phyloP scores from a whole-genome alignment of 1,140 invertebrate genomes.

The Akabosia matsudoensis region DNA sequence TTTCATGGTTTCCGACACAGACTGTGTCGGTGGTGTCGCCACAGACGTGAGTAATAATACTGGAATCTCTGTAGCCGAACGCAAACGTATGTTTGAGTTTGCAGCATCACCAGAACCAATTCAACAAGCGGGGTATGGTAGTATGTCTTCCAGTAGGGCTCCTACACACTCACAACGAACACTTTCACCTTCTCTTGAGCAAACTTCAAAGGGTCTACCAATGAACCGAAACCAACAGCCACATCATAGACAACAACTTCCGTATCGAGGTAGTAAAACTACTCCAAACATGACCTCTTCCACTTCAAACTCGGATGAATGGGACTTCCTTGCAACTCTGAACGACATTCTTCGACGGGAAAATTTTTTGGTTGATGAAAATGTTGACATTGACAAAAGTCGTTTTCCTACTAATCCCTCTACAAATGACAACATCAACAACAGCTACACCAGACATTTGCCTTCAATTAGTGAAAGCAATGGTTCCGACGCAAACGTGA shows the following conservation, averaged over 20 bases:
- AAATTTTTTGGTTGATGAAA: conserved; percentile 37
- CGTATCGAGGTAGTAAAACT: conserved; percentile 12
- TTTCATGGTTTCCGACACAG: background rate
- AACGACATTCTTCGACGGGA: conserved; percentile 44
- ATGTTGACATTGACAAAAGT: background rate
- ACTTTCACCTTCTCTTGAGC: background rate
- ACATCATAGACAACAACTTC: background rate
- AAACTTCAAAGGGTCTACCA: background rate
- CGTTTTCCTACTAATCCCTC: background rate
- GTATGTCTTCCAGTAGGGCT: background rate
- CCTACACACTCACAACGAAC: background rate
- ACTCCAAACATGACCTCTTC: background rate
- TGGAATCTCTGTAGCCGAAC: background rate
- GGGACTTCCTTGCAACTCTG: conserved; percentile 43
- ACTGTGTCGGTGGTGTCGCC: background rate
- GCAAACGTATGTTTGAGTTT: background rate
- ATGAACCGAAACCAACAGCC: too few relatives aligned
- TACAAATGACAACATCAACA: too few relatives aligned
- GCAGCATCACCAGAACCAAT: background rate
- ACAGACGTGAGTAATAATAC: background rate
- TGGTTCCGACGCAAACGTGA: too few relatives aligned
- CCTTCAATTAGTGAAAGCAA: too few relatives aligned
- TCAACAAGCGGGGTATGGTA: background rate
- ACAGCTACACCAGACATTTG: too few relatives aligned
- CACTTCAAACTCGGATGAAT: conserved; percentile 26